A percentile compares a stretch with the other conserved stretches of the same genome.
phyloP scores from a whole-genome alignment of 2,113 vertebrate genomes.

The Chaetodon trifascialis region DNA sequence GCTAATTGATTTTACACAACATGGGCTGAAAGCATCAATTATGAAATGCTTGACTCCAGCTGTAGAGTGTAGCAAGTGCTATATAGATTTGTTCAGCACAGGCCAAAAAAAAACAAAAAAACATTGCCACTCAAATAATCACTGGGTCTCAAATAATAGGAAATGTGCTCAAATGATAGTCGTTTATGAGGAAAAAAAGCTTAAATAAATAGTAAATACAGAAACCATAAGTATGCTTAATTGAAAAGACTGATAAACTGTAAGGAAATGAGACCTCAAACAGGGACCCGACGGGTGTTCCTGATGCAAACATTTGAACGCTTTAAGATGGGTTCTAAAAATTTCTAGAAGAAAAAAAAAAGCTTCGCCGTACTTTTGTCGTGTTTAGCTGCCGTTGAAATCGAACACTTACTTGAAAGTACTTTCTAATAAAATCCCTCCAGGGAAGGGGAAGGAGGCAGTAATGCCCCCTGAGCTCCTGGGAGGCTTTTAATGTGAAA shows the following conservation, averaged over 20 bases:
- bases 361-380: not conserved
- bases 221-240: not conserved
- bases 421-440: not conserved
- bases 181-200: too few species aligned
- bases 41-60: not conserved
- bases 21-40: not conserved
- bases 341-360: too few species aligned
- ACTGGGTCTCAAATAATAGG: too few species aligned
- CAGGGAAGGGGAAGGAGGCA: not conserved
- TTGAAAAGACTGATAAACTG: not conserved
- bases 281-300: not conserved
- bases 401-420: not conserved
- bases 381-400: not conserved
- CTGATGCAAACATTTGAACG: not conserved
- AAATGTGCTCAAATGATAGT: too few species aligned
- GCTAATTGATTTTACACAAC: not conserved
- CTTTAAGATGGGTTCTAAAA: not conserved
- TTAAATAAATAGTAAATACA: too few species aligned
- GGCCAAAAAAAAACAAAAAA: not conserved
- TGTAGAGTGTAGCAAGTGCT: not conserved
- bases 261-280: not conserved
- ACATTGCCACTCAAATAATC: not conserved
- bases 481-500: constrained; percentile 10
- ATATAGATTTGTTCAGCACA: not conserved
- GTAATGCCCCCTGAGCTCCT: not conserved